phyloP scores from a whole-genome alignment of 1,140 invertebrate species.

The Panagrolaimus sp. region DNA sequence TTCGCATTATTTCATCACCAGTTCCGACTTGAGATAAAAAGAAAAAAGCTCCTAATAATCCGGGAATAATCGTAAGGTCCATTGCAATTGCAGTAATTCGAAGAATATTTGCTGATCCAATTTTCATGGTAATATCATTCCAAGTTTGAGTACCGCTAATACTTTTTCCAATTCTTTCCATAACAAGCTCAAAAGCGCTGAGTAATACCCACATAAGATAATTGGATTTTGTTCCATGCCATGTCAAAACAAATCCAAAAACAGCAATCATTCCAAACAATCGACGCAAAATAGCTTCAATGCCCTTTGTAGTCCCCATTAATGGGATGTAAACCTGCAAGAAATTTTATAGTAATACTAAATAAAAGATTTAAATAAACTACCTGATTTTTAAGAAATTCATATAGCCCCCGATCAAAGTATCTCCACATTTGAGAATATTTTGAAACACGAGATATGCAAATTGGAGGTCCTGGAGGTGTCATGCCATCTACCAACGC shows the following conservation, averaged over 20 bases:
- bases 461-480: constrained; percentile 74
- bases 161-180: constrained; percentile 44
- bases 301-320: constrained; percentile 59
- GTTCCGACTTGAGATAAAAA: constrained; percentile 45
- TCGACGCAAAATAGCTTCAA: constrained; percentile 62
- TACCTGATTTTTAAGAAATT: constrained; percentile 74
- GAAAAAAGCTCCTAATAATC: constrained; percentile 57
- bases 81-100: constrained; percentile 43
- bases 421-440: constrained; percentile 90
- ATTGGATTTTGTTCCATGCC: constrained; percentile 75
- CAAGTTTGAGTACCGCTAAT: constrained; percentile 21
- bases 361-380: constrained; percentile 13
- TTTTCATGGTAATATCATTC: constrained; percentile 8
- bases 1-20: constrained; percentile 46
- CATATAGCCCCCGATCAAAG: constrained; percentile 83
- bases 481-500: constrained; percentile 71
- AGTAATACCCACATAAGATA: constrained; percentile 71
- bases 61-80: constrained; percentile 51
- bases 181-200: constrained; percentile 45
- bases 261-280: constrained; percentile 71
- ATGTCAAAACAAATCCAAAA: constrained; percentile 78
- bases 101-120: constrained; percentile 31
- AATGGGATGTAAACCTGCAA: constrained; percentile 73
- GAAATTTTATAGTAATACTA: constrained; percentile 1
- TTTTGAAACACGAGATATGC: constrained; percentile 77